Conservation (phyloP, 2,797 vertebrate genomes). For the Ctenosaura bakeri region DNA sequence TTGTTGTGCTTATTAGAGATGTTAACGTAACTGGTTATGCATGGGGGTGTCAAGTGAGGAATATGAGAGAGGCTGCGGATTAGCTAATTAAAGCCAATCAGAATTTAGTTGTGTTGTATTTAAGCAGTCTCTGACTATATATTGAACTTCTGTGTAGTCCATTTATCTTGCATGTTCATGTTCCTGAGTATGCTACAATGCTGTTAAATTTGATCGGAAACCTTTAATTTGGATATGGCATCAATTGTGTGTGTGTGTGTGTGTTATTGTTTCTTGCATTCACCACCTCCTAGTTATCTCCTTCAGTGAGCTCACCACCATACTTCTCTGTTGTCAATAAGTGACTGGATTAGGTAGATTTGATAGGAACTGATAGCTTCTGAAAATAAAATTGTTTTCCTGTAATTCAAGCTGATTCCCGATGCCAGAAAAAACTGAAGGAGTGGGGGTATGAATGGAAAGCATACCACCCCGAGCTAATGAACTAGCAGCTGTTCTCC, state of each 20-base stretch:
- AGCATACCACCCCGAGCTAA: conserved; percentile 36
- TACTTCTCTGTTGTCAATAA: conserved; percentile 69
- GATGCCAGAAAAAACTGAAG: conserved; percentile 45
- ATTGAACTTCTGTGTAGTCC: too few species aligned
- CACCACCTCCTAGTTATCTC: rapidly evolving
- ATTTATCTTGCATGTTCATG: too few species aligned
- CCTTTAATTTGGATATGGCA: background rate
- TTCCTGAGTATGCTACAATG: too few species aligned
- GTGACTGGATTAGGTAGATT: conserved; percentile 68
- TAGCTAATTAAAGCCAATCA: too few species aligned
- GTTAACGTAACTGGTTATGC: too few species aligned
- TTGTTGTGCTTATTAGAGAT: too few species aligned
- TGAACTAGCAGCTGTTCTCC: conserved; percentile 46
- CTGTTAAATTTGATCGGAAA: background rate
- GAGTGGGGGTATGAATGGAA: background rate
- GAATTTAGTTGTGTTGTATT: too few species aligned
- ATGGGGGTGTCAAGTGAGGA: too few species aligned
- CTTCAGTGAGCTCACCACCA: conserved; percentile 44
- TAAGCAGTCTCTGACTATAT: too few species aligned
- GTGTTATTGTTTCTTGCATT: background rate
- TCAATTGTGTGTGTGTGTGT: background rate
- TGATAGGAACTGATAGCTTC: conserved; percentile 70
- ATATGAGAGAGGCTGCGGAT: too few species aligned
- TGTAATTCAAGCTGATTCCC: conserved; percentile 67
- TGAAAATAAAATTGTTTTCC: conserved; percentile 68